A percentile compares a stretch with the other conserved stretches of the same genome.
These are phyloP conservation scores for Melitaea athalia DNA, from an alignment of 2,888 invertebrate genomes.

Conservation along the genomic window DNA sequence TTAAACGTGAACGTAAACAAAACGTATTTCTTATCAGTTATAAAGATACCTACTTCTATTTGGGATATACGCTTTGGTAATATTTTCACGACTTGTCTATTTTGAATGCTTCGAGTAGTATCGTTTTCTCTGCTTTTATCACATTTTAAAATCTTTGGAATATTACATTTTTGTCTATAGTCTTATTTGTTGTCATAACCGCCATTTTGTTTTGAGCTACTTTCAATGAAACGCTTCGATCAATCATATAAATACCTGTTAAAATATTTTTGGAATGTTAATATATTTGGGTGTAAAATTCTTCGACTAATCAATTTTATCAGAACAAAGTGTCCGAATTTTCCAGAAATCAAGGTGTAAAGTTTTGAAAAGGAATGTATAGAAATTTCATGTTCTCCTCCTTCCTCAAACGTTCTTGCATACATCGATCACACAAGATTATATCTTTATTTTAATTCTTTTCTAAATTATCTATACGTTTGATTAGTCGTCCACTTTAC, in stretches of 20 bases:
- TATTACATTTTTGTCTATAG: conserved; percentile 16
- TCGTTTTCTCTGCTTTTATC: conserved; percentile 23
- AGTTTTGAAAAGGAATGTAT: conserved; percentile 7
- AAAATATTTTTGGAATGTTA: conserved; percentile 15
- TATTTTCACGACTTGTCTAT: conserved; percentile 5
- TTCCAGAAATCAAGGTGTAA: neutral
- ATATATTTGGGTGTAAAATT: neutral
- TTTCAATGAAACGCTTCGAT: conserved; percentile 31
- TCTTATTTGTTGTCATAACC: conserved; percentile 19
- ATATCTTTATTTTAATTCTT: conserved; percentile 28
- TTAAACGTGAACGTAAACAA: neutral
- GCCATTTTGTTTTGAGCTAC: conserved; percentile 19
- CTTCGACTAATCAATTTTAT: neutral
- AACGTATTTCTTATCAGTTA: neutral
- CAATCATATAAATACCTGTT: conserved; percentile 27
- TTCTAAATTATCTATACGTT: conserved; percentile 39
- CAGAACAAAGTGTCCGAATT: neutral
- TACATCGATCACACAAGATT: conserved; percentile 29
- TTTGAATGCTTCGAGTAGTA: conserved; percentile 11
- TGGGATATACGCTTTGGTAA: conserved; percentile 13
- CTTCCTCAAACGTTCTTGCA: conserved; percentile 14
- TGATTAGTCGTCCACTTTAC: conserved; percentile 42
- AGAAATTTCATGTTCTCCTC: conserved; percentile 6
- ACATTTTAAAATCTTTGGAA: conserved; percentile 27
- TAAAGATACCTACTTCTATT: neutral